phyloP scores from a whole-genome alignment of 1,140 invertebrate species.

The Drosophila kohkoa region DNA sequence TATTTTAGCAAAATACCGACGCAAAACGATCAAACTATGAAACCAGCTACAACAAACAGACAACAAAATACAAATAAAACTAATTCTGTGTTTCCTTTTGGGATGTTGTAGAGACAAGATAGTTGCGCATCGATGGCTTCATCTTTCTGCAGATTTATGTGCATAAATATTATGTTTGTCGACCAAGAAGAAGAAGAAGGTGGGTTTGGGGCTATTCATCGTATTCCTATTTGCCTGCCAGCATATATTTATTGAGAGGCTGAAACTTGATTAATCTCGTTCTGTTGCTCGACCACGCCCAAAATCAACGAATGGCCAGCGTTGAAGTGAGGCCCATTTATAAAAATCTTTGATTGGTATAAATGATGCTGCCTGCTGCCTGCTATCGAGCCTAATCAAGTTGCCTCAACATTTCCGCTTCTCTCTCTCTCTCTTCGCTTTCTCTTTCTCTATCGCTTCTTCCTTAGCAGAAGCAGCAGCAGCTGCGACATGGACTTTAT shows the following conservation, averaged over 20 bases:
- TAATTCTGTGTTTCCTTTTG: conserved; percentile 53
- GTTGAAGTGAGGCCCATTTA: conserved; percentile 62
- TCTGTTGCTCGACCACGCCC: conserved; percentile 18
- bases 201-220: neutral
- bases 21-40: conserved; percentile 30
- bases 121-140: conserved; percentile 17
- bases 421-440: neutral
- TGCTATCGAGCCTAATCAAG: conserved; percentile 61
- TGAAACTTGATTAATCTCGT: conserved; percentile 73
- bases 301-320: conserved; percentile 18
- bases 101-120: neutral
- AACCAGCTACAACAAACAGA: conserved; percentile 16
- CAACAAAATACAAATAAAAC: conserved; percentile 1
- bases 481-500: neutral
- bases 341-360: conserved; percentile 76
- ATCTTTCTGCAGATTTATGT: conserved; percentile 56
- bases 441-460: neutral
- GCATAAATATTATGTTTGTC: conserved; percentile 56
- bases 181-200: too few relatives aligned
- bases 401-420: conserved; percentile 40
- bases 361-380: conserved; percentile 65
- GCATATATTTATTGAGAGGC: conserved; percentile 68
- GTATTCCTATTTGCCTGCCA: conserved; percentile 34
- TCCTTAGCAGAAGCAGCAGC: neutral
- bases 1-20: conserved; percentile 72